Evolutionary conservation across 2,113 vertebrate genomes (phyloP), one percentile per base, ranked within the genome.

Genomic region (Aramus guarauna): DNA sequence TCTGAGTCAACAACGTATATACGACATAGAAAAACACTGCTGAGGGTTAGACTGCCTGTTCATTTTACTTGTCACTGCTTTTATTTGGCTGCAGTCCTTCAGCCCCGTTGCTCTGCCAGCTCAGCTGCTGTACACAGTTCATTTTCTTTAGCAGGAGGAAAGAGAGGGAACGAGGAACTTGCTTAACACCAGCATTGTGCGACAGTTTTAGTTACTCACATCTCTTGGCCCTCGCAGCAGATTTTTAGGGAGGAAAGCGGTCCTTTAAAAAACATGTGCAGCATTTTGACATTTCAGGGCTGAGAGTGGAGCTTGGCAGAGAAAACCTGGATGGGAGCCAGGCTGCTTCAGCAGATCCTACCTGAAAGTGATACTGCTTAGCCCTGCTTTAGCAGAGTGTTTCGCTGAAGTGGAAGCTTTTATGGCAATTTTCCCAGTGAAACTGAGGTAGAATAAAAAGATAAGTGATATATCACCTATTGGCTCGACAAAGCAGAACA

Each of bases 351-450:
- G 81, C 88, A 93, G 52, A 87, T 91, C 87, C 41, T 86, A 90
- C 95, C 94, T 94, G 92, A 96, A 93, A 94, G 50, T 45, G 53
- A 92, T 77, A 56, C 69, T 56, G n/a, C 74, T 87, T 81, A 91
- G 80, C 26, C 68, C 32, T 45, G 39, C 68, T 95, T 85, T 88
- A 75, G 53, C 20, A 39, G 50, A 41, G 30, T 8, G 8, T 94
- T 94, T 63, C 2, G 6, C 69, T 64, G 43, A 85, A 96, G 81
- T 96, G 87, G 91, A 92, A 94, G 84, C 19, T 92, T 95, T 85
- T 47, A 68, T 87, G 87, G 94, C 84, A 91, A 29, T 90, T 85
- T 90, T 92, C 90, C 93, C 77, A 93, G 36, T 64, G 93, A 96
- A 96, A 92, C 74, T 34, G 43, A 75, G 43, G 89, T 45, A 56